Conservation (phyloP, 2,113 vertebrate species). For the Callospermophilus lateralis region DNA sequence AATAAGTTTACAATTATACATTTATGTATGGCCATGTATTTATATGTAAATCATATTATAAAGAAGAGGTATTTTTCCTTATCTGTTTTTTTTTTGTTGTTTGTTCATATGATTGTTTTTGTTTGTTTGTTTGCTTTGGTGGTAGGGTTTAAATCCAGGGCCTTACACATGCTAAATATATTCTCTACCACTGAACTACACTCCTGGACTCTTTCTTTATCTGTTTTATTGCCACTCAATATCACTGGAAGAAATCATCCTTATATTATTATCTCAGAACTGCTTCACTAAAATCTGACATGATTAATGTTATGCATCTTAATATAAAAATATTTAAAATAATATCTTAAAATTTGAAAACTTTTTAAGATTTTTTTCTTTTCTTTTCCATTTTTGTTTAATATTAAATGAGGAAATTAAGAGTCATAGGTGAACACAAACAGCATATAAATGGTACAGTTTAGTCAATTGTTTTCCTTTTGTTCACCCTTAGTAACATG, state of each 20-base stretch:
- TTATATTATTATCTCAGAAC: constrained; percentile 62
- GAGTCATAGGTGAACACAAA: background rate
- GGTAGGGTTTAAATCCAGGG: background rate
- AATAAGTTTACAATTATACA: background rate
- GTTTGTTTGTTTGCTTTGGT: background rate
- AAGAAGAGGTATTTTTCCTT: constrained; percentile 59
- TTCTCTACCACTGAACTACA: background rate
- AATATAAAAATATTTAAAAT: constrained; percentile 44
- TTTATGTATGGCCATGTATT: background rate
- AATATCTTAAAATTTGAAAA: too few species aligned
- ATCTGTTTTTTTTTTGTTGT: background rate
- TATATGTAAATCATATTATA: constrained; percentile 72
- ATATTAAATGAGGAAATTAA: constrained; percentile 21
- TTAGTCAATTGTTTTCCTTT: background rate
- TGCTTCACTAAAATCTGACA: constrained; percentile 44
- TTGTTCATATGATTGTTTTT: background rate
- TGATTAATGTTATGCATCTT: background rate
- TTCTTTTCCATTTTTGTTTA: background rate
- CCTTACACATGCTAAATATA: too few species aligned
- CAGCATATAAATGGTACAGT: background rate
- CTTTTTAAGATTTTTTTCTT: background rate
- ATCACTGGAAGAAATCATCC: constrained; percentile 63
- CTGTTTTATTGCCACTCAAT: constrained; percentile 72
- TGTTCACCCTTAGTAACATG: background rate
- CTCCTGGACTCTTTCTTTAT: constrained; percentile 51